Base-by-base conservation (phyloP, 2,113 vertebrate genomes). In the Pseudolaguvia tuberculata region DNA sequence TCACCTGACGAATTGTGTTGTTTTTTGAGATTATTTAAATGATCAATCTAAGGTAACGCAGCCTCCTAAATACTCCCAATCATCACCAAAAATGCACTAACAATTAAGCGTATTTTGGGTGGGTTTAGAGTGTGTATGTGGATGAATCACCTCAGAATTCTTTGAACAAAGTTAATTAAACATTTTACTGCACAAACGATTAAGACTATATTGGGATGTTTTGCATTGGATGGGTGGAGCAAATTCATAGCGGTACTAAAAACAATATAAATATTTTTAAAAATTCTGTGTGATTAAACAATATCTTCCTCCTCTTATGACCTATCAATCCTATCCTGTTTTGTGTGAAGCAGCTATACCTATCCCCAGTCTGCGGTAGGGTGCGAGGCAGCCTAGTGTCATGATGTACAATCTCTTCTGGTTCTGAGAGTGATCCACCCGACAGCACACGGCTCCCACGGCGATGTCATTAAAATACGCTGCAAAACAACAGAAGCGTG, bases 391-490 rank as follows among this genome's bases (percentile, higher is more conserved):
- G 84, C 97, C 97, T 0, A 99, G 92, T 21, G 97, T 99, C 96
- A 99, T 99, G 90, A 99, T 99, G 89, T 99, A 99, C 82, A 99
- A 92, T 85, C 97, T 93, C 90, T 98, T 99, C 88, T 99, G 97
- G 88, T 96, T 98, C 89, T 98, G 96, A 80, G 97, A 98, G 89
- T 98, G 96, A 88, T 99, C 96, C 87, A 99, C 95, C 88, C 96
- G 91, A 91, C 96, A 99, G 91, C 97, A 99, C 69, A 99, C 96
- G 13, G 97, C 97, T 70, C 97, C 97, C 80, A 99, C 97, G 76
- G 96, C 95, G 80, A 99, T 99, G 86, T 99, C 97, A 86, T 99
- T 99, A 91, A 99, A 99, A 92, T 99, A 99, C 17, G 97, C 97
- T 99, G 84, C 61, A 82, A 83, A 57, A 80, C 10, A 69, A 61